Conservation (phyloP, 2,113 vertebrate species). For the Channa argus region DNA sequence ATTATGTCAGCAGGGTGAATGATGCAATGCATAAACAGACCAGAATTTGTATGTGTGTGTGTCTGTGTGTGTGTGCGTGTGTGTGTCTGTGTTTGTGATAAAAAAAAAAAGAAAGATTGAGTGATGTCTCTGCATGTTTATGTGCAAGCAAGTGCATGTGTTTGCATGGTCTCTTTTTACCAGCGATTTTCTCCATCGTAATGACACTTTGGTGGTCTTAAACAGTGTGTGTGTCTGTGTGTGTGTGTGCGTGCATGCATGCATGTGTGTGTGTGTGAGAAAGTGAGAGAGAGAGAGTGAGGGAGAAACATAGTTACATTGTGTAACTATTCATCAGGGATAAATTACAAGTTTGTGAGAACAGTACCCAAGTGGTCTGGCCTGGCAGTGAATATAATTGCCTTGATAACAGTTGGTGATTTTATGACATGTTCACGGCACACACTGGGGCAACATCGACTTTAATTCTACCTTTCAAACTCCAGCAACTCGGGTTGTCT, state of each 20-base stretch:
- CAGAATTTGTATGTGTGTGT: neutral
- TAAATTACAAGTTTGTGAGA: constrained; percentile 50
- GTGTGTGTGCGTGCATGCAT: too few species aligned
- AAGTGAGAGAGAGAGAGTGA: neutral
- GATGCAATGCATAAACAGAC: constrained; percentile 58
- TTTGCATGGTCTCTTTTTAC: constrained; percentile 8
- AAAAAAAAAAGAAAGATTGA: neutral
- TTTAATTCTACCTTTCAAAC: constrained; percentile 46
- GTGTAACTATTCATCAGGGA: constrained; percentile 46
- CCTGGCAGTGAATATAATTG: constrained; percentile 47
- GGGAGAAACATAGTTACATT: constrained; percentile 24
- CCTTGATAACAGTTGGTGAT: constrained; percentile 55
- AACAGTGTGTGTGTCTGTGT: constrained; percentile 6
- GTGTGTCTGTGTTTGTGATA: neutral
- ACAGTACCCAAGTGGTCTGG: constrained; percentile 36
- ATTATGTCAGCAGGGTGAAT: constrained; percentile 67
- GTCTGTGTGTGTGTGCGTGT: constrained; percentile 1
- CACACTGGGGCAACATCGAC: constrained; percentile 24
- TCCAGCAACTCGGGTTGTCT: neutral
- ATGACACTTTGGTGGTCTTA: constrained; percentile 49
- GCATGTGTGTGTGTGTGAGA: too few species aligned
- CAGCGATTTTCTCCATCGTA: constrained; percentile 27
- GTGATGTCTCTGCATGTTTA: neutral
- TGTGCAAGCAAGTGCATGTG: neutral
- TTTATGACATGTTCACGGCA: constrained; percentile 54